These are phyloP conservation scores for Channa argus DNA, from an alignment of 2,113 vertebrate species.

Conservation along the genomic window DNA sequence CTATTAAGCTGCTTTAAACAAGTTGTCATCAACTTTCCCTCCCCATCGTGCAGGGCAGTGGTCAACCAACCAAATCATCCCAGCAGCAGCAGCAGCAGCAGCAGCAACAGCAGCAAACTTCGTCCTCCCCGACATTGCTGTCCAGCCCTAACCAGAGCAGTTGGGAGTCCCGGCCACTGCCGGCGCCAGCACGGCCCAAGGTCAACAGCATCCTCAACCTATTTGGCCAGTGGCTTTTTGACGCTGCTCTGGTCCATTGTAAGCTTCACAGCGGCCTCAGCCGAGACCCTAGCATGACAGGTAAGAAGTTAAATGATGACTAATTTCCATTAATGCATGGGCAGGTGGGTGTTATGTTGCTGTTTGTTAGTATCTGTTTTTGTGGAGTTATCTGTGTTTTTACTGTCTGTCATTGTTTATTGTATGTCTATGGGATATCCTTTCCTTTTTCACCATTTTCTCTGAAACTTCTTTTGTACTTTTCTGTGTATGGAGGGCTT, in stretches of 20 bases:
- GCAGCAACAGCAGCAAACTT: constrained; percentile 89
- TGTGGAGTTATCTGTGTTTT: constrained; percentile 59
- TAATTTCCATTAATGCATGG: constrained; percentile 65
- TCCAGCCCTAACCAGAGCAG: constrained; percentile 95
- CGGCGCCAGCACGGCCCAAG: constrained; percentile 92
- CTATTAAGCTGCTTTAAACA: not conserved
- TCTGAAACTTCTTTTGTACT: constrained; percentile 55
- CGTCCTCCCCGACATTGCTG: constrained; percentile 90
- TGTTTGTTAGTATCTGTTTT: constrained; percentile 61
- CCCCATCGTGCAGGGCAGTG: constrained; percentile 80
- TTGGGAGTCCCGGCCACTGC: constrained; percentile 92
- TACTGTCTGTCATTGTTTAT: constrained; percentile 41
- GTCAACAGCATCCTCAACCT: constrained; percentile 99
- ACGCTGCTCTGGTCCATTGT: constrained; percentile 96
- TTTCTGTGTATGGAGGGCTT: constrained; percentile 73
- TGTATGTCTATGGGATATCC: constrained; percentile 57
- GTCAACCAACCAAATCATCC: constrained; percentile 89
- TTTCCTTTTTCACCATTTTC: constrained; percentile 64
- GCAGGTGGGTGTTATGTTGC: constrained; percentile 65
- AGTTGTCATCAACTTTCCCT: not conserved
- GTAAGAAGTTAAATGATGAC: constrained; percentile 83
- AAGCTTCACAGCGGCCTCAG: constrained; percentile 96
- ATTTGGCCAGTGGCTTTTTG: constrained; percentile 97
- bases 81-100: constrained; percentile 84
- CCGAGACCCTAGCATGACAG: constrained; percentile 96